Evolutionary conservation across 2,797 vertebrate species (phyloP), one percentile per base, ranked within the genome.

Genomic region (Apogon hyalosoma): DNA sequence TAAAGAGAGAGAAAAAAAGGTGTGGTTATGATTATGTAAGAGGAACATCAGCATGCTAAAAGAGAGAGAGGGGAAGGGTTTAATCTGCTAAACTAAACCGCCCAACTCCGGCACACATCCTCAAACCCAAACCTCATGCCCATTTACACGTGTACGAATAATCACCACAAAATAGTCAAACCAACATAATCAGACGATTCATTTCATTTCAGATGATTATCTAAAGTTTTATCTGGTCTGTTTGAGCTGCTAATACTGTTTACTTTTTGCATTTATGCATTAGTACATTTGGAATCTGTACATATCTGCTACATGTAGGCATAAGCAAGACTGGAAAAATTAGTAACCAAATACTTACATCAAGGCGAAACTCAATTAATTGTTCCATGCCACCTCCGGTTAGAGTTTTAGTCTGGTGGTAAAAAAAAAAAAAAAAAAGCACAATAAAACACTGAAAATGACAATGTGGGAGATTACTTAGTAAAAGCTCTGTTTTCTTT

Each of bases 331-430:
- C 15, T 2, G 1, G 9, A 45, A 12, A 71, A 7, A 51, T 0
- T n/a, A n/a, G n/a, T n/a, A 28, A 28, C 24, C 24, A 28, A 21
- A 28, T 54, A 87, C 94, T 96, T 88, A 99, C 96, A 86, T 96
- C 93, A 40, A 85, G 81, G 53, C 90, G 92, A 80, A 84, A 84
- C 75, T 92, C 94, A 6, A 92, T 94, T 47, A 94, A 71, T 43
- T 87, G 86, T 51, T 97, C 96, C 96, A 97, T 98, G 48, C 94
- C 92, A 67, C 87, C 94, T 86, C 88, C 92, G 82, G 92, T 94
- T 91, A 96, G 94, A 88, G 92, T 94, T 96, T 99, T 99, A 73
- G 93, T 92, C 97, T 99, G 24, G 41, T 21, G 6, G 15, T 11
- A 47, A 18, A 48, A 21, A 28, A 5, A 28, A 28, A 18, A 41